Base-by-base conservation (phyloP, 2,888 invertebrate genomes). In the Conops quadrifasciatus region DNA sequence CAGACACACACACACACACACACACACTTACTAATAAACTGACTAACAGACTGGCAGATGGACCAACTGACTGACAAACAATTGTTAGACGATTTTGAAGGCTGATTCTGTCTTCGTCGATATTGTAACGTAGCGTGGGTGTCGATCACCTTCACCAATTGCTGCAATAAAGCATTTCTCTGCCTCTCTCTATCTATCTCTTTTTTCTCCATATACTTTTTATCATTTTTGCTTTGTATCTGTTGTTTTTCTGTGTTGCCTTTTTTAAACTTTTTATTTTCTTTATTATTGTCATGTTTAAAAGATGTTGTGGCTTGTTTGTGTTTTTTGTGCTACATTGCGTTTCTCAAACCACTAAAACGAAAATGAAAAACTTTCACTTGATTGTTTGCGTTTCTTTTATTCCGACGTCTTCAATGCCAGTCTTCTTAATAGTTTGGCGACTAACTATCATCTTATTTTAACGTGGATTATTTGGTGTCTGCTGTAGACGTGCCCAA, bases 351-450 rank as follows among this genome's bases (percentile, higher is more conserved):
- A 56, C 56, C 24, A 58, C 28, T 58, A 24, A 28, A 58, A 28
- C 28, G 45, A 67, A 67, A 36, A 77, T 80, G 80, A 80, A 81
- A 82, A 81, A 81, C 82, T 81, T 81, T 81, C 81, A 81, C 80
- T 82, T 78, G 74, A 77, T 66, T 68, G 30, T 72, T 72, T 67
- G 36, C 4, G 36, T 7, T 36, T 36, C n/a, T n/a, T 36, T 36
- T 36, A 36, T 36, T 36, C 9, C 36, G 4, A 4, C 9, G 36
- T 36, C 36, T 36, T 36, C 36, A 4, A 36, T 36, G 5, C 5
- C 36, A 36, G 36, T 36, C 9, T 36, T 36, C 9, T 36, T 36
- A 36, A 36, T 7, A 36, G 36, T 7, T 7, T 36, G 4, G 36
- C 36, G 9, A 4, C 36, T 36, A 36, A 36, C 36, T n/a, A n/a